A percentile compares a stretch with the other conserved stretches of the same genome.
Conservation (phyloP, 2,888 invertebrate genomes). For the Campaea margaritaria region DNA sequence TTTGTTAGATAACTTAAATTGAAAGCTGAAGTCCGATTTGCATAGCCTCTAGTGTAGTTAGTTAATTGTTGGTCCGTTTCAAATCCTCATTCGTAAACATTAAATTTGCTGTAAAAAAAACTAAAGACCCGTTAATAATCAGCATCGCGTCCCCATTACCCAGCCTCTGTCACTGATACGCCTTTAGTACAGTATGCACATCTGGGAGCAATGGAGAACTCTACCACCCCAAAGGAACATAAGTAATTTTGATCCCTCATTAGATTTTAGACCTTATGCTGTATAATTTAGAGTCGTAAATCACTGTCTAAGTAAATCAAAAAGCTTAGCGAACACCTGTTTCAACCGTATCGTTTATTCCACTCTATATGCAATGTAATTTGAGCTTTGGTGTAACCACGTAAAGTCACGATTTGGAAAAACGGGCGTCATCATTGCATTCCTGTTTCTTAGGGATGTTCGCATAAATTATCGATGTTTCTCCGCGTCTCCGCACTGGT, state of each 20-base stretch:
- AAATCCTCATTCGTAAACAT: no score
- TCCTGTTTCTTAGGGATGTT: conserved; percentile 81
- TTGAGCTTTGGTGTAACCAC: conserved; percentile 4
- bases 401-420: conserved; percentile 50
- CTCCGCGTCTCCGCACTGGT: conserved; percentile 66
- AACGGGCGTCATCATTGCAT: conserved; percentile 57
- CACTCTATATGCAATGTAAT: conserved; percentile 41
- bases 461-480: conserved; percentile 84
- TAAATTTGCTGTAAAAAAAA: not conserved
- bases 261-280: conserved; percentile 40
- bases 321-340: conserved; percentile 80
- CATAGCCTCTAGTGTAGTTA: no score
- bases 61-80: no score
- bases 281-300: conserved; percentile 29
- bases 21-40: no score
- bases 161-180: conserved; percentile 72
- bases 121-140: conserved; percentile 65
- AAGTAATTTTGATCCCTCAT: conserved; percentile 30
- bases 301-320: conserved; percentile 45
- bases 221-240: conserved; percentile 48
- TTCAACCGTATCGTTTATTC: conserved; percentile 77
- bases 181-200: conserved; percentile 78
- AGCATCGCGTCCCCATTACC: conserved; percentile 69
- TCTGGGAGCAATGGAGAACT: conserved; percentile 79
- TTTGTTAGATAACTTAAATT: no score